Base-by-base conservation (phyloP, 2,113 vertebrate species). In the Neomonachus schauinslandi region DNA sequence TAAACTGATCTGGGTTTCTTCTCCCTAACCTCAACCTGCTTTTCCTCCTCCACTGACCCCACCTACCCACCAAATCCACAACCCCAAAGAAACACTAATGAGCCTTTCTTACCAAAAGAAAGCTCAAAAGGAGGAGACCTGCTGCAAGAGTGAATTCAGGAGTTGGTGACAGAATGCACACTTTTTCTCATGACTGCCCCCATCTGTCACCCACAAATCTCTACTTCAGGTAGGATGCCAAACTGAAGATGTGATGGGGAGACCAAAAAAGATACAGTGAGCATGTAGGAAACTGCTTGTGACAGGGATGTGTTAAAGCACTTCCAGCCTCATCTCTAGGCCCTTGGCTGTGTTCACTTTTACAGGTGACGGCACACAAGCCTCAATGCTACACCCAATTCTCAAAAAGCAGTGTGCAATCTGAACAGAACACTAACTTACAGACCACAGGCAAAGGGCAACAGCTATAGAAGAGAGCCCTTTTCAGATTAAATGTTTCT, bases 151-250 rank as follows among this genome's bases (percentile, higher is more conserved):
- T 65, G 67, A 77, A 90, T 83, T 87, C 33, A 39, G 39, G 39
- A 88, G 53, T 21, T 67, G 14, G 67, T 76, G 63, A 51, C 9
- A 94, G 61, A 91, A 55, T 7, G 46, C 31, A 80, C 31, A 91
- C 26, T 90, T 39, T 86, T 95, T 95, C 96, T 89, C 69, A 28
- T 11, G 57, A 39, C 21, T 91, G 4, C 21, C 76, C 87, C n/a
- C 55, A 90, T 82, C 85, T 79, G n/a, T 81, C 86, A 91, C 63
- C 28, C 88, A 87, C 77, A 76, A 95, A 96, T 28, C 39, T 92
- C 53, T 79, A 91, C 55, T 91, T 96, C 53, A 82, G 81, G 76
- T 65, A 96, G 22, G 59, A 88, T 36, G 63, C 59, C 95, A 91
- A 94, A 82, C 19, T 97, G 63, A 76, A 46, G 18, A n/a, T 31